Evolutionary conservation across 1,140 invertebrate genomes (phyloP).

Genomic region (Aporrectodea caliginosa): DNA sequence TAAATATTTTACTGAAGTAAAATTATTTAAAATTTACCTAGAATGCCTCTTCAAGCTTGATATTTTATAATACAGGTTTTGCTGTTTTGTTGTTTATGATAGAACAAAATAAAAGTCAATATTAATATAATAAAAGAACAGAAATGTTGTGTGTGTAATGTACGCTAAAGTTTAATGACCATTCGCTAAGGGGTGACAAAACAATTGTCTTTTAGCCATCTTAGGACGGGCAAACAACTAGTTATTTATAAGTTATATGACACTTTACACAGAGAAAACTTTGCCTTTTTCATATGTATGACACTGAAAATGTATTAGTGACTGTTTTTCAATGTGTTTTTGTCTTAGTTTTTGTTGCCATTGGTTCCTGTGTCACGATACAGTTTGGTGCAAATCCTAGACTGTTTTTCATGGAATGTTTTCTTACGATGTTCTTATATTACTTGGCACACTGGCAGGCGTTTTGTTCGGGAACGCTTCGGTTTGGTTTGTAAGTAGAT

Average conservation of each 20-base stretch:
- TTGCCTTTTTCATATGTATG: background rate
- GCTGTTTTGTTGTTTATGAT: too few species aligned
- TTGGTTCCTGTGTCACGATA: conserved; percentile 86
- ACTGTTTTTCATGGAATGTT: conserved; percentile 92
- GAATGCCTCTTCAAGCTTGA: too few species aligned
- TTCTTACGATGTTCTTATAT: conserved; percentile 88
- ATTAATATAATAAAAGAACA: too few species aligned
- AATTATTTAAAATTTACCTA: too few species aligned
- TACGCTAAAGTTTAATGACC: too few species aligned
- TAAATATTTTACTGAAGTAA: too few species aligned
- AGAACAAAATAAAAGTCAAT: too few species aligned
- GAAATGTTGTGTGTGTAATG: too few species aligned
- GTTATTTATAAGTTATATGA: too few species aligned
- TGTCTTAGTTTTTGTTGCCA: conserved; percentile 82
- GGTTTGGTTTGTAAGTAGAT: conserved; percentile 72
- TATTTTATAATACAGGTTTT: too few species aligned
- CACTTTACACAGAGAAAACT: too few species aligned
- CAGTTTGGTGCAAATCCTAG: conserved; percentile 83
- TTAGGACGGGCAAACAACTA: too few species aligned
- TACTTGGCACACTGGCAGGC: conserved; percentile 99
- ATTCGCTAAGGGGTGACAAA: background rate
- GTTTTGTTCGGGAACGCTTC: conserved; percentile 87
- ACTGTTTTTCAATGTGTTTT: background rate
- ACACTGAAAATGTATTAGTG: background rate
- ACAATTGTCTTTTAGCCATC: background rate